phyloP scores from a whole-genome alignment of 2,113 vertebrate genomes.

The Hiodon tergisus region DNA sequence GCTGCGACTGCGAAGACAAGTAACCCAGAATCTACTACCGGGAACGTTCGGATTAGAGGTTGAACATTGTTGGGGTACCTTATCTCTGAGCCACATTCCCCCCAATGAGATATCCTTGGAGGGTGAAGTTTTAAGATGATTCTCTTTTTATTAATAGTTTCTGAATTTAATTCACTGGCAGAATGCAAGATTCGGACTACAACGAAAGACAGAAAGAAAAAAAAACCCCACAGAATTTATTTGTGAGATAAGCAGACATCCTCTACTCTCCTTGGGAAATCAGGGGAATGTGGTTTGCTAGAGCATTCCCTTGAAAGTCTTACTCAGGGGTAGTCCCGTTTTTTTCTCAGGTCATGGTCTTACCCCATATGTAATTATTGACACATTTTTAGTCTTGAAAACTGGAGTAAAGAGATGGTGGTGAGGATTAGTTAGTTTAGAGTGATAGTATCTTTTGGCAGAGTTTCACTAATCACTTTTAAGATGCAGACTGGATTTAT shows the following conservation, averaged over 20 bases:
- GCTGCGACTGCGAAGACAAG: constrained; percentile 18
- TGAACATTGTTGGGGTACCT: constrained; percentile 35
- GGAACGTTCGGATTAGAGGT: constrained; percentile 40
- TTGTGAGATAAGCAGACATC: background rate
- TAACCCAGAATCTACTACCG: constrained; percentile 27
- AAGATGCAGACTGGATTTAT: too few relatives aligned
- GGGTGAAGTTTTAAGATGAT: background rate
- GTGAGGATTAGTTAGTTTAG: too few relatives aligned
- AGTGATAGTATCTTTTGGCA: too few relatives aligned
- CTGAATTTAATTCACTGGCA: background rate
- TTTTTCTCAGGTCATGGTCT: too few relatives aligned
- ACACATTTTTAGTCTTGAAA: too few relatives aligned
- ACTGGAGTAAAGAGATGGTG: too few relatives aligned
- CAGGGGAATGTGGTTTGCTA: background rate
- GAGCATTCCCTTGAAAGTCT: too few relatives aligned
- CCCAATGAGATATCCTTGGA: background rate
- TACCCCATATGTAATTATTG: too few relatives aligned
- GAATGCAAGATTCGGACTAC: background rate
- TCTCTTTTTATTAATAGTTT: constrained; percentile 11
- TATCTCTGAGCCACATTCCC: constrained; percentile 44
- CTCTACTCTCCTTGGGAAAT: background rate
- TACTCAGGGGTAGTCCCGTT: too few relatives aligned
- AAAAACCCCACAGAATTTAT: background rate
- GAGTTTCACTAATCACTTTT: too few relatives aligned
- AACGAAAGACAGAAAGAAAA: background rate